Conservation (phyloP, 2,113 vertebrate species). For the Trichomycterus rosablanca region DNA sequence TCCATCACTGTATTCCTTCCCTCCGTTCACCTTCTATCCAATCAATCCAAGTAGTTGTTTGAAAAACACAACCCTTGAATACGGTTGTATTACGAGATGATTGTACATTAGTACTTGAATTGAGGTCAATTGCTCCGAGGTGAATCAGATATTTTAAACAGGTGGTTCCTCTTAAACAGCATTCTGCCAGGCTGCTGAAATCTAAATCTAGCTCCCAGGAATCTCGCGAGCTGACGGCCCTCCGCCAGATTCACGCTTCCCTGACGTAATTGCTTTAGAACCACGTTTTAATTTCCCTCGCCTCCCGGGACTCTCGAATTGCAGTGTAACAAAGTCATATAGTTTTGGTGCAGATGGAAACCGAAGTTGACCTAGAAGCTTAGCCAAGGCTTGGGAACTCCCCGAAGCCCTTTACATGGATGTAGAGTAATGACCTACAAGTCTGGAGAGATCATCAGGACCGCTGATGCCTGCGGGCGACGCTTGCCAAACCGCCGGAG, state of each 20-base stretch:
- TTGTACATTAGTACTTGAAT: background rate
- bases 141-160: conserved; percentile 26
- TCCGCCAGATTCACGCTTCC: conserved; percentile 31
- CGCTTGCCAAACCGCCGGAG: conserved; percentile 27
- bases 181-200: conserved; percentile 29
- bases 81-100: no score
- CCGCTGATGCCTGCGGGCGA: conserved; percentile 14
- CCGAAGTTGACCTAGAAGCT: conserved; percentile 15
- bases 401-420: conserved; percentile 20
- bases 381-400: conserved; percentile 32
- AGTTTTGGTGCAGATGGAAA: conserved; percentile 15
- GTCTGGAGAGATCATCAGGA: conserved; percentile 23
- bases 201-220: conserved; percentile 20
- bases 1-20: no score
- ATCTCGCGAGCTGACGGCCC: conserved; percentile 7
- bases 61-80: no score
- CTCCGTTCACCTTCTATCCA: no score
- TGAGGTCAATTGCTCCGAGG: conserved; percentile 10
- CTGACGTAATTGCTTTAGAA: conserved; percentile 42
- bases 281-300: conserved; percentile 16
- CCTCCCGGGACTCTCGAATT: conserved; percentile 35
- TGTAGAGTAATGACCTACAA: conserved; percentile 16
- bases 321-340: conserved; percentile 12
- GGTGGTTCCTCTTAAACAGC: conserved; percentile 13
- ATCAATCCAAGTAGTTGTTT: no score